These are phyloP conservation scores for Tokudaia tokunoshimensis DNA, from an alignment of 2,797 vertebrate species.

Conservation along the genomic window DNA sequence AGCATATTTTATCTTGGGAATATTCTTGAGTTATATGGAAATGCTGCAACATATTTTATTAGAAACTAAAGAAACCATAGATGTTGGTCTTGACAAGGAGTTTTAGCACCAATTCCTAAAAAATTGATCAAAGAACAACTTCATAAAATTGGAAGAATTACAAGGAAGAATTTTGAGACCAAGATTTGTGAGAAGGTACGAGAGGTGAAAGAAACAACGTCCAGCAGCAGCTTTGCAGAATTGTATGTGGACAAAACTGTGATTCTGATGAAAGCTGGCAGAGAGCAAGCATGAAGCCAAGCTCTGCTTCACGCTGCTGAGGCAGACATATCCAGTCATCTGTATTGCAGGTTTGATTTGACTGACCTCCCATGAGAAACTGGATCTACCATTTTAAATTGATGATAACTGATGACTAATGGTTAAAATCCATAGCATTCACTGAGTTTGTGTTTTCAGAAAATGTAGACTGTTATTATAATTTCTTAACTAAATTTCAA, in stretches of 20 bases:
- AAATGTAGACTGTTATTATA: not conserved
- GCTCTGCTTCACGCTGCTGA: fast-evolving
- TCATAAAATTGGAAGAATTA: not conserved
- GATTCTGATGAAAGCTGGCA: fast-evolving
- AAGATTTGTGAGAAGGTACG: too few species aligned
- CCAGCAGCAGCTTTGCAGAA: fast-evolving
- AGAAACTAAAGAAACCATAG: not conserved
- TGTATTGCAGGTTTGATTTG: not conserved
- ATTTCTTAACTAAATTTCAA: not conserved
- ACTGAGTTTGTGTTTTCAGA: not conserved
- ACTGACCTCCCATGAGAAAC: not conserved
- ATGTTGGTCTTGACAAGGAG: not conserved
- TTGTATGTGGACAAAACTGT: fast-evolving
- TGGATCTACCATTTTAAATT: not conserved
- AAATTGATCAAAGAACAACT: too few species aligned
- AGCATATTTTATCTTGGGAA: not conserved
- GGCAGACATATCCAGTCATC: fast-evolving
- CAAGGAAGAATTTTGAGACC: too few species aligned
- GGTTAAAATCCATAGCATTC: not conserved
- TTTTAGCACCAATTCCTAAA: too few species aligned
- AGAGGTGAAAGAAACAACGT: fast-evolving
- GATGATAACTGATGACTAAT: not conserved
- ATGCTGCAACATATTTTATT: not conserved
- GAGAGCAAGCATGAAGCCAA: not conserved
- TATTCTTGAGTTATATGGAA: not conserved